A percentile compares a stretch with the other conserved stretches of the same genome.
These are phyloP conservation scores for Poecilus cupreus DNA, from an alignment of 2,888 invertebrate species.

Conservation along the genomic window DNA sequence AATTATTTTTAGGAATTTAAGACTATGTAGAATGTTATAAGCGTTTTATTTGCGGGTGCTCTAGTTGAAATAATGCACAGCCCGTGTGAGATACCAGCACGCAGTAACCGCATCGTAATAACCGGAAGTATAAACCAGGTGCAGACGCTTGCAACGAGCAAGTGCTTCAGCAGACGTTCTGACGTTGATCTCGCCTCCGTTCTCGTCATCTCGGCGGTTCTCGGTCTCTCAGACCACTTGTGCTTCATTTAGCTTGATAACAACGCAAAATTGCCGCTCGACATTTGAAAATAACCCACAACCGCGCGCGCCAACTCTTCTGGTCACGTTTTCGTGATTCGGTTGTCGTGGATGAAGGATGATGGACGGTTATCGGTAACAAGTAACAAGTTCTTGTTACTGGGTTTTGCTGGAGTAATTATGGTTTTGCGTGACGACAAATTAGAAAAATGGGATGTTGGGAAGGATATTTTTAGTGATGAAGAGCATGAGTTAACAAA, in stretches of 20 bases:
- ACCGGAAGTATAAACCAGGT: slow-evolving; percentile 48
- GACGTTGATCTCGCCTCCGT: no score
- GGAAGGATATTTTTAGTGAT: slow-evolving; percentile 5
- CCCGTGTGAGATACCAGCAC: neutral
- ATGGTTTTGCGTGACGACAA: slow-evolving; percentile 19
- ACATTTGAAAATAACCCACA: slow-evolving; percentile 6
- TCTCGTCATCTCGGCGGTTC: neutral
- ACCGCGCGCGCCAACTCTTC: neutral
- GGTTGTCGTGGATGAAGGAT: neutral
- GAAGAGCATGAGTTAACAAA: neutral
- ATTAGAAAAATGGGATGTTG: neutral
- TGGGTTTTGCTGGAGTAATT: neutral
- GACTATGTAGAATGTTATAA: neutral
- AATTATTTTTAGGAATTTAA: neutral
- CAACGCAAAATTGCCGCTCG: slow-evolving; percentile 5
- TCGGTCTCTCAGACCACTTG: slow-evolving; percentile 11
- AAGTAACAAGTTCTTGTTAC: neutral
- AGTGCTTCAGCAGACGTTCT: neutral
- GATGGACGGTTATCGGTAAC: neutral
- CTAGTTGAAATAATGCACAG: no score
- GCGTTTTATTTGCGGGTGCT: neutral
- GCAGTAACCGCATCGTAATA: slow-evolving; percentile 40
- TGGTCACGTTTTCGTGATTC: slow-evolving; percentile 9
- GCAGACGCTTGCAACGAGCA: slow-evolving; percentile 21
- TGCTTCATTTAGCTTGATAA: slow-evolving; percentile 27